Evolutionary conservation across 2,888 invertebrate genomes (phyloP).

Genomic region (Erynnis tages): DNA sequence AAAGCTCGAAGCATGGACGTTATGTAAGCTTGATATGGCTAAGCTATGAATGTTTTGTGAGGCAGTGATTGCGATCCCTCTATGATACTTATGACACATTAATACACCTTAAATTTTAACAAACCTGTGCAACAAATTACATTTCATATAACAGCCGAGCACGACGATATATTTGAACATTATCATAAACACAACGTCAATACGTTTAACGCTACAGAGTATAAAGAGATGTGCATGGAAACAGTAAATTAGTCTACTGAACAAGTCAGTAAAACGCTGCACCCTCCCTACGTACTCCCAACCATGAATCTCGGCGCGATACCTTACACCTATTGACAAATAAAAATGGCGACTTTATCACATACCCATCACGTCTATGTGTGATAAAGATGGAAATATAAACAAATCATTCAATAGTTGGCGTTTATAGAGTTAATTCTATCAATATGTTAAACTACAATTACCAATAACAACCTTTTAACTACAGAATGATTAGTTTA

Average conservation of each 20-base stretch:
- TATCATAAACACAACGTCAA: constrained; percentile 7
- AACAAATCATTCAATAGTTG: constrained; percentile 25
- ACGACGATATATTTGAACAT: background rate
- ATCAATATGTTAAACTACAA: background rate
- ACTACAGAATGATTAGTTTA: constrained; percentile 12
- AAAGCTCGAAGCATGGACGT: constrained; percentile 75
- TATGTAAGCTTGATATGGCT: constrained; percentile 70
- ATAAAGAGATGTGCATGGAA: too few relatives aligned
- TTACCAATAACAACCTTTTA: background rate
- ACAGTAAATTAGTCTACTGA: too few relatives aligned
- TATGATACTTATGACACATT: constrained; percentile 50
- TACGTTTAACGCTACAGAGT: too few relatives aligned
- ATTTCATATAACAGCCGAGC: constrained; percentile 4
- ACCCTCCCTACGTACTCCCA: too few relatives aligned
- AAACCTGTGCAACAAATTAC: constrained; percentile 41
- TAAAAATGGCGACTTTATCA: background rate
- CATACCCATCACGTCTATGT: background rate
- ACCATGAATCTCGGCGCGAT: too few relatives aligned
- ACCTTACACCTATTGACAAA: background rate
- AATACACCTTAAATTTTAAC: constrained; percentile 39
- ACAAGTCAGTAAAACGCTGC: too few relatives aligned
- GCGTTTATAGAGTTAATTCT: too few relatives aligned
- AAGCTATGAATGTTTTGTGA: constrained; percentile 81
- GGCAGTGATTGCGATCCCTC: constrained; percentile 77
- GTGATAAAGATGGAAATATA: background rate